Conservation (phyloP, 2,797 vertebrate genomes). For the Hipposideros larvatus region DNA sequence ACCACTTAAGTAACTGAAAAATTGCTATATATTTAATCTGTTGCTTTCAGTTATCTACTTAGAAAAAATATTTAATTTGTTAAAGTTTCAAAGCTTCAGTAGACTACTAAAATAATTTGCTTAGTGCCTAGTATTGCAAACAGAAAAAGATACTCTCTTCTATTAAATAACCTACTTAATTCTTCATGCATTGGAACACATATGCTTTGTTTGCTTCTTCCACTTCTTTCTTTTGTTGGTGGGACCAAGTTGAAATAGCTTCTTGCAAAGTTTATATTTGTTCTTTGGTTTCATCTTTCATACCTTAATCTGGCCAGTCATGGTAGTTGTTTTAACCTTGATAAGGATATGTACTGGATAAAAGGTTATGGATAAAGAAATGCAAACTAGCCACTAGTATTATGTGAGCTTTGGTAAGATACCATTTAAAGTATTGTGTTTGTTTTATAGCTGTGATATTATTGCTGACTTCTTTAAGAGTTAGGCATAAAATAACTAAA, state of each 20-base stretch:
- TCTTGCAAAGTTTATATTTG: not conserved
- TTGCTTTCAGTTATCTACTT: conserved; percentile 39
- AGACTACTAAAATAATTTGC: not conserved
- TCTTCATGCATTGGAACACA: not conserved
- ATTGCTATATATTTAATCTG: not conserved
- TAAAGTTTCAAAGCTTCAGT: not conserved
- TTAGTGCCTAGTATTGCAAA: not conserved
- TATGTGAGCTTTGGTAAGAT: not conserved
- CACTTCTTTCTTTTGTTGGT: not conserved
- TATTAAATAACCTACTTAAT: not conserved
- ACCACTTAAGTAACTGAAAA: conserved; percentile 22
- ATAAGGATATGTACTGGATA: not conserved
- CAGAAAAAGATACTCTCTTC: not conserved
- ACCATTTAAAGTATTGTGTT: not conserved
- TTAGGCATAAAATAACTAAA: conserved; percentile 29
- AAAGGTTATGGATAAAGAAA: not conserved
- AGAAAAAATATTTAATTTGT: not conserved
- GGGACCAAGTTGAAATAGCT: not conserved
- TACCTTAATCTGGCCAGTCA: not conserved
- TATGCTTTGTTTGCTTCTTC: not conserved
- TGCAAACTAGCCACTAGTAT: not conserved
- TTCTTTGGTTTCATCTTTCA: conserved; percentile 27
- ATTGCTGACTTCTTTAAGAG: not conserved
- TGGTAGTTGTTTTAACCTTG: conserved; percentile 17
- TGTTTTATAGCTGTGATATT: not conserved